Base-by-base conservation (phyloP, 2,797 vertebrate species). In the Antennarius maculatus region DNA sequence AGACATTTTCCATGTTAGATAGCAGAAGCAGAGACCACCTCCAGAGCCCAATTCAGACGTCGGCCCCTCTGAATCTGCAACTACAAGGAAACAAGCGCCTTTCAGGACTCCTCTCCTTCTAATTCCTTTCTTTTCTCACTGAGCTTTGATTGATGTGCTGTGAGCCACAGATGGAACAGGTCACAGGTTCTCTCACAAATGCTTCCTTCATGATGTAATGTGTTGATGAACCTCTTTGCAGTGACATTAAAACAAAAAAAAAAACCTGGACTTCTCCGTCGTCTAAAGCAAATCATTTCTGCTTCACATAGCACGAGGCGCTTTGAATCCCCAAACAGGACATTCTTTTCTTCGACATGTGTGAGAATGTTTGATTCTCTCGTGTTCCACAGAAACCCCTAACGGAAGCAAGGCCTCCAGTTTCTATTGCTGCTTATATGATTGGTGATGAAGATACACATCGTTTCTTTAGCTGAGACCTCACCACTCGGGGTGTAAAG, bases 151-250 rank as follows among this genome's bases (percentile, higher is more conserved):
- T 82, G 86, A 91, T 88, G 72, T 74, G 59, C 42, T 63, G 71
- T 69, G 84, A 81, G 76, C 68, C 76, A 56, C 77, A 75, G 59
- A 67, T 69, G 66, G 69, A 76, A 85, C 86, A 82, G 67, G 72
- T 79, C 42, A 37, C 66, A 65, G 76, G 67, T 54, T 54, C 67
- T 67, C 78, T 61, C 6, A 16, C 69, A 76, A 81, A 83, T 90
- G 84, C 81, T 81, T 86, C 61, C 58, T n/a, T 57, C 70, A 76
- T 88, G 87, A 91, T 76, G 87, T 88, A 58, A 91, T 89, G 88
- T 80, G 82, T 86, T 70, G 58, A 71, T 67, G 66, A 61, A 71
- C 66, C 56, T 73, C 65, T 68, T 63, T 64, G 76, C 70, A 27
- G 53, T 54, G 74, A 77, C 72, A 85, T 57, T 59, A 76, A 80